Percentiles rank a stretch among this genome's conserved stretches.
These are phyloP conservation scores for Clamator glandarius DNA, from an alignment of 2,797 vertebrate genomes.

Conservation along the genomic window DNA sequence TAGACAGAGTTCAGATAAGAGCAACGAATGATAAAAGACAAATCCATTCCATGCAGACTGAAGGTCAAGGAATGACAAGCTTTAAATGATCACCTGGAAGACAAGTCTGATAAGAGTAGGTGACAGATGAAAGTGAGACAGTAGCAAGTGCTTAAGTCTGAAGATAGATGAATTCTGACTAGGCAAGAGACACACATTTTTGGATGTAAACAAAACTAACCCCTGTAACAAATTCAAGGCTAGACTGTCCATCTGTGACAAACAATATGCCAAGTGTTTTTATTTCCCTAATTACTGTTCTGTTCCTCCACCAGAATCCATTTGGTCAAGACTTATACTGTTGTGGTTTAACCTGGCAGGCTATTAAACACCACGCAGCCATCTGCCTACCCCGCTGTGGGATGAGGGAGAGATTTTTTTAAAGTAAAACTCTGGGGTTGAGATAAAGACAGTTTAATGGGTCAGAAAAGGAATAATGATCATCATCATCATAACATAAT, in stretches of 20 bases:
- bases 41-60: not conserved
- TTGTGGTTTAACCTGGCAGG: too few species aligned
- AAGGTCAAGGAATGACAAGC: not conserved
- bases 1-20: not conserved
- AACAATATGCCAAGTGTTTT: not conserved
- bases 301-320: not conserved
- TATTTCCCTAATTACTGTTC: not conserved
- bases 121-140: not conserved
- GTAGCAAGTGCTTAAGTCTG: not conserved
- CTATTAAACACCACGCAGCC: too few species aligned
- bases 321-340: not conserved
- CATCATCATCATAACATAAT: too few species aligned
- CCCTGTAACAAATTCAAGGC: constrained; percentile 12
- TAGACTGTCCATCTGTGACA: constrained; percentile 4
- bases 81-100: not conserved
- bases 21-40: not conserved
- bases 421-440: too few species aligned
- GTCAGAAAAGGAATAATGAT: too few species aligned
- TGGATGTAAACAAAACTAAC: constrained; percentile 8
- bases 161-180: not conserved
- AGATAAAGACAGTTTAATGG: too few species aligned
- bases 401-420: too few species aligned
- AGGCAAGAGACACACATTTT: not conserved
- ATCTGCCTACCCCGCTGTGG: too few species aligned
- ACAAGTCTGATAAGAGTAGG: not conserved